Percentiles rank a stretch among this genome's conserved stretches.
These are phyloP conservation scores for Petrocephalus zakoni DNA, from an alignment of 2,113 vertebrate species.

Conservation along the genomic window DNA sequence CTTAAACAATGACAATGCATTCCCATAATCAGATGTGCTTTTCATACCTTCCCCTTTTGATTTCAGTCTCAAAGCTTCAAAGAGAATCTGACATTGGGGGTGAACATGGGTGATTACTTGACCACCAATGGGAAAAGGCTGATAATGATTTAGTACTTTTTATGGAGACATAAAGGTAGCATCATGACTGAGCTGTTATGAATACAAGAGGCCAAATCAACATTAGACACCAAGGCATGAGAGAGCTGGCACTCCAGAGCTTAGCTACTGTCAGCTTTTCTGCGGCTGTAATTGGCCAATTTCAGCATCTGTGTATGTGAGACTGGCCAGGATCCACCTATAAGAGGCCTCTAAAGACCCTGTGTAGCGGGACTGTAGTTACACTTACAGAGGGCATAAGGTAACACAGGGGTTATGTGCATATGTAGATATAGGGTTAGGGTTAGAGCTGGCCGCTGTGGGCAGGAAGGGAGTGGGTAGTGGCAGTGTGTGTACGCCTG, in stretches of 20 bases:
- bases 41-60: background rate
- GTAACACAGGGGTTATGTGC: too few relatives aligned
- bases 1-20: background rate
- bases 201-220: background rate
- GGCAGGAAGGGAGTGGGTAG: background rate
- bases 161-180: background rate
- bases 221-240: background rate
- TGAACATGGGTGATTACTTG: background rate
- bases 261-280: background rate
- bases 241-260: background rate
- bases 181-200: background rate
- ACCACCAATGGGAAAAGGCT: background rate
- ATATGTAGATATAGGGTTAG: too few relatives aligned
- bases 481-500: background rate
- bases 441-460: background rate
- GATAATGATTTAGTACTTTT: background rate
- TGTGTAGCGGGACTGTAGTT: background rate
- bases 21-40: background rate
- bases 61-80: background rate
- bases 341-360: background rate
- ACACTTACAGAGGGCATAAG: background rate
- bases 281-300: background rate
- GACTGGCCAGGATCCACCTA: background rate
- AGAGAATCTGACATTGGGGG: background rate
- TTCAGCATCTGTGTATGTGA: background rate